Conservation (phyloP, 2,888 invertebrate species). For the Matsumyia berberina region DNA sequence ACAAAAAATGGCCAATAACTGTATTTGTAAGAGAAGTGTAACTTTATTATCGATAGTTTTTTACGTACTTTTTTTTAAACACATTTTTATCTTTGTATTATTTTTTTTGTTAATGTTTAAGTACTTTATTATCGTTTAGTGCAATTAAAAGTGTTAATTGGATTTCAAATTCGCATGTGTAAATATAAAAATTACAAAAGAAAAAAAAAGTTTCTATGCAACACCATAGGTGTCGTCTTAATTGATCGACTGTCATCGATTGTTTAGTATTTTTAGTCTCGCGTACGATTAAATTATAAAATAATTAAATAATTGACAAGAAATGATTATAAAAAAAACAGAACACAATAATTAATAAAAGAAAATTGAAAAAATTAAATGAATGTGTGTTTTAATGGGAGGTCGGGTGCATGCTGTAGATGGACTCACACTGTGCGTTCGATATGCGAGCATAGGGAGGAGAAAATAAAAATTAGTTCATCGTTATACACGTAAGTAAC, state of each 20-base stretch:
- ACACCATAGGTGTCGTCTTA: slow-evolving; percentile 22
- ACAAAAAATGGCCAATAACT: slow-evolving; percentile 70
- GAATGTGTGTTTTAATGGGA: slow-evolving; percentile 15
- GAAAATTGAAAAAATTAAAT: slow-evolving; percentile 51
- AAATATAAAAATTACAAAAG: slow-evolving; percentile 30
- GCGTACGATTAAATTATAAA: slow-evolving; percentile 35
- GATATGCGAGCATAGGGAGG: neutral
- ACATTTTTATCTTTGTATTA: slow-evolving; percentile 5
- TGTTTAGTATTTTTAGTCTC: slow-evolving; percentile 9
- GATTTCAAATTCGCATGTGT: slow-evolving; percentile 61
- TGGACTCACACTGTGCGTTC: slow-evolving; percentile 48
- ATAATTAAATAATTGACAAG: slow-evolving; percentile 52
- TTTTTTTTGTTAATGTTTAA: slow-evolving; percentile 42
- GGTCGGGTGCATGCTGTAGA: neutral
- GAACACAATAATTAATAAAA: slow-evolving; percentile 53
- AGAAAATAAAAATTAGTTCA: slow-evolving; percentile 26
- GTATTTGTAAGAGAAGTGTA: slow-evolving; percentile 49
- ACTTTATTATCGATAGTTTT: slow-evolving; percentile 42
- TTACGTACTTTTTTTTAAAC: slow-evolving; percentile 4
- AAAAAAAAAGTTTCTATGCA: slow-evolving; percentile 16
- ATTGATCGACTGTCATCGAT: slow-evolving; percentile 2
- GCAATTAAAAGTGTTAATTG: slow-evolving; percentile 69
- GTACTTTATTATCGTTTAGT: slow-evolving; percentile 64
- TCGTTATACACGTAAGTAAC: slow-evolving; percentile 46
- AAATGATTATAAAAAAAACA: slow-evolving; percentile 34